Base-by-base conservation (phyloP, 1,140 invertebrate species). In the Drosophila ficusphila region DNA sequence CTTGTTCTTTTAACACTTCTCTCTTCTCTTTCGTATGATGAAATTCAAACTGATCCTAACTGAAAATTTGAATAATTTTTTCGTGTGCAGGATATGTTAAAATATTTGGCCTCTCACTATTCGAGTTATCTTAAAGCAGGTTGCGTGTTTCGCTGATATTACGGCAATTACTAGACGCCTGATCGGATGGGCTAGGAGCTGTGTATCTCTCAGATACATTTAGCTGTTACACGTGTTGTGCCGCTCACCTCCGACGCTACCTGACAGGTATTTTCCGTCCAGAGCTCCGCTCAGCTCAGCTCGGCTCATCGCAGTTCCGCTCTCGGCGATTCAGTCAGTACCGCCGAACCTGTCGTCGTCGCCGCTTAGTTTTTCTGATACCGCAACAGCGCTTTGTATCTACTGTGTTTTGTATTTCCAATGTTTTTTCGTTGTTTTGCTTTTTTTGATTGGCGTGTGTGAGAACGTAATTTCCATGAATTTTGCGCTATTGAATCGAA, bases 111-210 rank as follows among this genome's bases (percentile, higher is more conserved):
- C 33, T 29, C 33, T 38, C 33, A 36, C 33, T 49, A 16, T 16
- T 16, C n/a, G 34, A 53, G 33, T 31, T 41, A 38, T 48, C 36
- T 53, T 41, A 18, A 38, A 58, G 56, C 19, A 18, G 71, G 71
- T 85, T 58, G 81, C 81, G 72, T 85, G 81, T 57, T 73, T 86
- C 34, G 47, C 53, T 25, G 81, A 85, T 85, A 85, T 85, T 79
- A 85, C 58, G 33, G 71, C 67, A 78, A 78, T 75, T 70, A 65
- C 64, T 34, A 61, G 71, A 46, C 81, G 61, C 38, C 57, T 29
- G 81, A 86, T 85, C 79, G 62, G 76, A 71, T 78, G 75, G 67
- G 81, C 61, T 83, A 71, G 61, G 60, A 57, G 53, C 19, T 38
- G 46, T 76, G 76, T 76, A 79, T 70, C 76, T 60, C 12, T 11